Evolutionary conservation across 2,113 vertebrate species (phyloP).

Genomic region (Tenrec ecaudatus): DNA sequence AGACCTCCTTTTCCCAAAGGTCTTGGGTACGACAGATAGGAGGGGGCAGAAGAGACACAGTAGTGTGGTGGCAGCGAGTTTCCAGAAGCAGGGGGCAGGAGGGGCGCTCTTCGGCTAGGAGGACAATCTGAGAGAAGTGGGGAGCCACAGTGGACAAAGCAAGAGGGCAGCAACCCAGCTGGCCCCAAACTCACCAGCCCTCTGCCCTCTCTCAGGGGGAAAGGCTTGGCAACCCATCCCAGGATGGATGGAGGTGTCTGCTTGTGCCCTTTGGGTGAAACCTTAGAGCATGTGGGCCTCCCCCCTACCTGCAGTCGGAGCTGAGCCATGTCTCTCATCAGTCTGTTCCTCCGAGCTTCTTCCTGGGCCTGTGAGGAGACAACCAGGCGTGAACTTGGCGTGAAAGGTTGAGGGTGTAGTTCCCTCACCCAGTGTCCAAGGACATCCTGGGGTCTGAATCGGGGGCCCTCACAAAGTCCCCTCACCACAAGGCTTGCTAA

Average conservation of each 20-base stretch:
- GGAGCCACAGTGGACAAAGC: neutral
- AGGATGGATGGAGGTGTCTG: no score
- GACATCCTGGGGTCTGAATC: neutral
- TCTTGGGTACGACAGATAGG: no score
- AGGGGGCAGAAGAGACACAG: neutral
- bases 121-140: neutral
- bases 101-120: neutral
- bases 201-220: no score
- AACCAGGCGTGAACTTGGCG: slow-evolving; percentile 27
- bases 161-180: neutral
- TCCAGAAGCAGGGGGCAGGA: fast-evolving
- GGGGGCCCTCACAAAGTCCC: fast-evolving
- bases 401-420: fast-evolving
- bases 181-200: no score
- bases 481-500: neutral
- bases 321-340: slow-evolving; percentile 99
- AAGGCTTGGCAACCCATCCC: no score
- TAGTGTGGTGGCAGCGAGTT: no score
- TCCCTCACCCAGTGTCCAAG: neutral
- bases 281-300: fast-evolving
- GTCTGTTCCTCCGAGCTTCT: slow-evolving; percentile 95
- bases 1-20: neutral
- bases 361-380: slow-evolving; percentile 92
- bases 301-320: slow-evolving; percentile 94
- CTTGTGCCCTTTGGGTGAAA: no score